Percentiles rank a stretch among this genome's conserved stretches.
phyloP scores from a whole-genome alignment of 2,113 vertebrate genomes.

The Microcebus ravelobensis region DNA sequence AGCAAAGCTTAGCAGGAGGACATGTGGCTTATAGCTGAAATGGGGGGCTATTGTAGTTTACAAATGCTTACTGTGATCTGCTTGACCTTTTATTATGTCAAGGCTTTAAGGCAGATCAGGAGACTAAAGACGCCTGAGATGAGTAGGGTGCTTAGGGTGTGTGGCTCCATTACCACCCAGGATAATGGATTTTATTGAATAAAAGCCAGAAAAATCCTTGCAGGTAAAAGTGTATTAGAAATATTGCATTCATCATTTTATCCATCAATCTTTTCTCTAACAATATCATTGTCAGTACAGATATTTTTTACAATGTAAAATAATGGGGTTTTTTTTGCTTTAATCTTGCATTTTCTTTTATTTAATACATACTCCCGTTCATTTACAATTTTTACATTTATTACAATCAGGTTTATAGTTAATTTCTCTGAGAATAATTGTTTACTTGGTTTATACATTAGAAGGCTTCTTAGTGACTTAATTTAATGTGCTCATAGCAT shows the following conservation, averaged over 20 bases:
- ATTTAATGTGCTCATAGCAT: not conserved
- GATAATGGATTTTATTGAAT: constrained; percentile 65
- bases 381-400: not conserved
- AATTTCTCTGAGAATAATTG: constrained; percentile 24
- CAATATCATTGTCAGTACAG: constrained; percentile 41
- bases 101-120: constrained; percentile 58
- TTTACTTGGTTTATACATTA: not conserved
- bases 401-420: constrained; percentile 34
- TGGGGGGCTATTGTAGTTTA: constrained; percentile 46
- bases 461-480: not conserved
- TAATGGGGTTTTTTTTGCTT: not conserved
- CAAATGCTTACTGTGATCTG: constrained; percentile 51
- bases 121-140: constrained; percentile 57
- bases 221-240: constrained; percentile 65
- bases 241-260: constrained; percentile 43
- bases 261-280: constrained; percentile 11
- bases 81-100: constrained; percentile 69
- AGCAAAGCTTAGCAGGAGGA: constrained; percentile 30
- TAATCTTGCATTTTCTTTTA: constrained; percentile 48
- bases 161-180: constrained; percentile 61
- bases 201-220: constrained; percentile 75
- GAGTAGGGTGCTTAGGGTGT: not conserved
- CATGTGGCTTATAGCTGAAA: constrained; percentile 41
- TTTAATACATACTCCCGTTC: not conserved
- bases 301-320: constrained; percentile 1